Evolutionary conservation across 64 coral and sea anemone species (phyloP).

Genomic region (Stichodactyla mertensii): DNA sequence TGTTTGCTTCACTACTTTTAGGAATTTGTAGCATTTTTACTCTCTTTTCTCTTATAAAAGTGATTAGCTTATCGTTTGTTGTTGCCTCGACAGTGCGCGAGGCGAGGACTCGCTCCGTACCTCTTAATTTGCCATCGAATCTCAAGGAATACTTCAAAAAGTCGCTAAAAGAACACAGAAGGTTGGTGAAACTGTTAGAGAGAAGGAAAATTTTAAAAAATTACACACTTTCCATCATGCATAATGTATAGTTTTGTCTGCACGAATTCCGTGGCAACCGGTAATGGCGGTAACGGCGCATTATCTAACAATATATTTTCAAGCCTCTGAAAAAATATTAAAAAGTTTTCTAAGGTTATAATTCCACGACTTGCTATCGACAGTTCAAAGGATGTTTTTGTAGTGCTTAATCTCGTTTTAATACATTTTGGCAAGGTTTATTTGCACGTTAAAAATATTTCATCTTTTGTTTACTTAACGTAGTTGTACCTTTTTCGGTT

Average conservation of each 20-base stretch:
- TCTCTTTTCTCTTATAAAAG: neutral
- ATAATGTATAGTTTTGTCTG: neutral
- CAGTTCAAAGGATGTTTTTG: no score
- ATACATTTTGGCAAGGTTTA: no score
- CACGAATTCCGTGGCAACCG: neutral
- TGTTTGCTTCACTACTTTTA: neutral
- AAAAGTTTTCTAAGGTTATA: no score
- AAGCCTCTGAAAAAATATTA: no score
- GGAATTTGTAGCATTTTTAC: neutral
- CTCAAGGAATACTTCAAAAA: constrained; percentile 39
- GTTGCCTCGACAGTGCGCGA: constrained; percentile 34
- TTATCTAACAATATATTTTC: no score
- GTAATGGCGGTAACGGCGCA: neutral
- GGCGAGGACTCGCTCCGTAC: constrained; percentile 8
- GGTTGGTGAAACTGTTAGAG: neutral
- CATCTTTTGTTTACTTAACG: neutral
- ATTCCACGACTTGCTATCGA: no score
- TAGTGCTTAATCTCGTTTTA: no score
- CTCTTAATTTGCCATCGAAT: constrained; percentile 18
- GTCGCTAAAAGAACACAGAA: neutral
- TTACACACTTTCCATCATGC: neutral
- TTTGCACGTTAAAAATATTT: no score
- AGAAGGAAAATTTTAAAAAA: no score
- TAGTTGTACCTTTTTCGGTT: no score
- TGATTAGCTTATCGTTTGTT: neutral